These are phyloP conservation scores for Pedicia rivosa DNA, from an alignment of 2,888 invertebrate genomes.

Conservation along the genomic window DNA sequence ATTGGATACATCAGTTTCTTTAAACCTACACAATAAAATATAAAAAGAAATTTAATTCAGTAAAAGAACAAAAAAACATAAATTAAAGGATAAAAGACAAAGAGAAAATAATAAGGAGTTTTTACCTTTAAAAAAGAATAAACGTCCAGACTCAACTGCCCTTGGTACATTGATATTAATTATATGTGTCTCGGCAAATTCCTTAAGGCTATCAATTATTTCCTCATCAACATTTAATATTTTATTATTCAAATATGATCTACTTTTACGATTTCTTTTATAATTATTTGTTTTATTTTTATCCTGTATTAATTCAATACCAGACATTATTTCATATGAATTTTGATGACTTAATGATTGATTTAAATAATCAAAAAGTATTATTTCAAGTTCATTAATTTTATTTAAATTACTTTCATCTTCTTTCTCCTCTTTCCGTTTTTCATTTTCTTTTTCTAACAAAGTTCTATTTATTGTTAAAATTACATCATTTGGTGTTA, in stretches of 20 bases:
- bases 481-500: too few species aligned
- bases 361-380: constrained; percentile 40
- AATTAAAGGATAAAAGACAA: too few species aligned
- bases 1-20: constrained; percentile 72
- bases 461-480: too few species aligned
- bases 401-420: too few species aligned
- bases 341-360: constrained; percentile 34
- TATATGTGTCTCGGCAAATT: constrained; percentile 41
- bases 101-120: too few species aligned
- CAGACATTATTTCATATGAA: constrained; percentile 39
- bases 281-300: neutral
- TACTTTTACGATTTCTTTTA: too few species aligned
- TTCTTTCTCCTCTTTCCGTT: too few species aligned
- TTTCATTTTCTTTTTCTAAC: too few species aligned
- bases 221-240: constrained; percentile 34
- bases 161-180: constrained; percentile 46
- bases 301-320: constrained; percentile 32
- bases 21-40: constrained; percentile 56
- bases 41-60: constrained; percentile 45
- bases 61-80: too few species aligned
- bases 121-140: constrained; percentile 46
- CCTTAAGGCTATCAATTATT: constrained; percentile 39
- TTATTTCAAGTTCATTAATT: too few species aligned
- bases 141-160: constrained; percentile 39
- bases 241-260: neutral